Conservation (phyloP, 2,113 vertebrate genomes). For the Raja brachyura region DNA sequence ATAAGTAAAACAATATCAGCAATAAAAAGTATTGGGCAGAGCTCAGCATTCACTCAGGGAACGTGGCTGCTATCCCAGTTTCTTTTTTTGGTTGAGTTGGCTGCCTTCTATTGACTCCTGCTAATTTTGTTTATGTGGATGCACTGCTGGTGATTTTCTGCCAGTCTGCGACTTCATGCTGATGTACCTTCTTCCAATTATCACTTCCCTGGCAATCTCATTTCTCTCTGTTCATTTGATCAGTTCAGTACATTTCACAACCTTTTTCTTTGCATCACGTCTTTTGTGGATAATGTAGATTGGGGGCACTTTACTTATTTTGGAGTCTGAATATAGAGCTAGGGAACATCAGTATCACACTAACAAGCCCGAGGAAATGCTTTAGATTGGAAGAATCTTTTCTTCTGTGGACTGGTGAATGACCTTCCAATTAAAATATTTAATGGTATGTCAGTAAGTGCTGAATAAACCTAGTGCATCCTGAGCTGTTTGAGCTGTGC, state of each 20-base stretch:
- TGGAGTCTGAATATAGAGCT: background rate
- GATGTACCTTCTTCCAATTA: background rate
- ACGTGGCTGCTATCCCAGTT: background rate
- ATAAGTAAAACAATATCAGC: background rate
- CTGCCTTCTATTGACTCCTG: conserved; percentile 8
- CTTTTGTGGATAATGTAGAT: background rate
- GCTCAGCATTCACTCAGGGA: background rate
- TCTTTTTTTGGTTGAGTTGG: background rate
- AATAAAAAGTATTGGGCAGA: background rate
- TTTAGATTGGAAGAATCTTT: background rate
- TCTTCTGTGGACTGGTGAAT: background rate
- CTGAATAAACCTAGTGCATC: background rate
- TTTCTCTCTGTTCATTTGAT: background rate
- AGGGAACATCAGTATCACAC: background rate
- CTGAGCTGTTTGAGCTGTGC: background rate
- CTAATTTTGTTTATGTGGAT: conserved; percentile 15
- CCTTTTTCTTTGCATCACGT: background rate
- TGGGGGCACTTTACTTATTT: background rate
- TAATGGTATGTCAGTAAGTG: background rate
- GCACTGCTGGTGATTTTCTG: conserved; percentile 1
- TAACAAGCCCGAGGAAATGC: background rate
- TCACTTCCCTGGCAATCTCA: background rate
- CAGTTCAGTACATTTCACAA: background rate
- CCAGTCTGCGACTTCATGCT: background rate
- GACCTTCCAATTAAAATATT: background rate